phyloP scores from a whole-genome alignment of 2,113 vertebrate species.

The Eleginops maclovinus region DNA sequence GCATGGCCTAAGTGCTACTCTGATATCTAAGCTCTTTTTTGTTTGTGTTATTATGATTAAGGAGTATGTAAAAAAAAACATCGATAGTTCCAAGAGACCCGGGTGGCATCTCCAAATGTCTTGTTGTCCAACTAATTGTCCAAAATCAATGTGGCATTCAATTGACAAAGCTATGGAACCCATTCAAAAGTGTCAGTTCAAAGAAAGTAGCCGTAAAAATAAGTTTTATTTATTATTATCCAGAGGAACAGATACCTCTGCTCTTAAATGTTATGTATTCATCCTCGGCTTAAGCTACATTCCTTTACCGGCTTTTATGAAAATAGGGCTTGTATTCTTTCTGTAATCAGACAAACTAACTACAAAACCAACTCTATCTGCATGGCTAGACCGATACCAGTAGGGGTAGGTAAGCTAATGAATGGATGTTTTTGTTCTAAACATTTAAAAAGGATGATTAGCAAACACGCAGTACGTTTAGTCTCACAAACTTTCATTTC shows the following conservation, averaged over 20 bases:
- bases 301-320: too few species aligned
- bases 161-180: neutral
- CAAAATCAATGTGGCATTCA: neutral
- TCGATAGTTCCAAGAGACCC: neutral
- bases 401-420: neutral
- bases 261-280: too few species aligned
- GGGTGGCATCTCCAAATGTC: neutral
- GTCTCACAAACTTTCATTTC: constrained; percentile 24
- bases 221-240: too few species aligned
- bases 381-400: neutral
- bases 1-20: neutral
- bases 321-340: too few species aligned
- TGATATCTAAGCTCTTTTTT: neutral
- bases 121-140: neutral
- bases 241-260: too few species aligned
- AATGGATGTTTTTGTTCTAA: too few species aligned
- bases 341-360: neutral
- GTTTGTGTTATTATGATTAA: neutral
- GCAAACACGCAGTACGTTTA: neutral
- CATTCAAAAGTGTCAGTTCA: too few species aligned
- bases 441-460: constrained; percentile 8
- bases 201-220: too few species aligned
- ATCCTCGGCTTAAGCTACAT: too few species aligned
- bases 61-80: neutral
- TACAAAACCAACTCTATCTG: neutral